Conservation (phyloP, 2,888 invertebrate species). For the Aleiodes alternator region DNA sequence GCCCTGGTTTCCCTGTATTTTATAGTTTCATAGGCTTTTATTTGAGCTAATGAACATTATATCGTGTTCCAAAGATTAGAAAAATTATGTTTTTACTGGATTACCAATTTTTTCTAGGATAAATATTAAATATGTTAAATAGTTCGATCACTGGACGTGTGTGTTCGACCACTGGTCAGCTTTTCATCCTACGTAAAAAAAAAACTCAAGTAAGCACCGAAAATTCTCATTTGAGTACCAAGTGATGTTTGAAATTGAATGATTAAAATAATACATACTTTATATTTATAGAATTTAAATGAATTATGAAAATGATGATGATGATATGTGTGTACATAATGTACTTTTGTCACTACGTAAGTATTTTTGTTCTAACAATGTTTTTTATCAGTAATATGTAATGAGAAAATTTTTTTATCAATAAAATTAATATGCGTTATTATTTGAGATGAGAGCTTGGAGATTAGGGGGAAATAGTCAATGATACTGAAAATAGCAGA, state of each 20-base stretch:
- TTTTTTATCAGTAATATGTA: slow-evolving; percentile 71
- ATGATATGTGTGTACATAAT: slow-evolving; percentile 19
- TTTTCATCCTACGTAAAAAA: background rate
- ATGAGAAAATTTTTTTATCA: slow-evolving; percentile 67
- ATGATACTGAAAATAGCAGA: background rate
- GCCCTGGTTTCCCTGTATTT: too few relatives aligned
- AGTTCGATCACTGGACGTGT: too few relatives aligned
- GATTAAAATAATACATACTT: slow-evolving; percentile 44
- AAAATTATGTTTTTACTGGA: too few relatives aligned
- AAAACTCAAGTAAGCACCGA: background rate
- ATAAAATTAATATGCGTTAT: slow-evolving; percentile 60
- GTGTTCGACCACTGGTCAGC: too few relatives aligned
- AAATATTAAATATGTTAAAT: too few relatives aligned
- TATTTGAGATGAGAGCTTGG: background rate
- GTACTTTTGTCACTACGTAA: slow-evolving; percentile 61
- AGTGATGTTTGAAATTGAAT: slow-evolving; percentile 36
- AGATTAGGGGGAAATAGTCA: too few relatives aligned
- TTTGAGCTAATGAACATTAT: too few relatives aligned
- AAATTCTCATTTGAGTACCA: background rate
- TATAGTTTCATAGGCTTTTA: too few relatives aligned
- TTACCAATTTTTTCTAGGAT: too few relatives aligned
- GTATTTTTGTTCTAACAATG: slow-evolving; percentile 69
- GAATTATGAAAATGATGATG: slow-evolving; percentile 45
- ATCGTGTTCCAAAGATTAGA: too few relatives aligned
- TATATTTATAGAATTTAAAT: slow-evolving; percentile 56